Conservation (phyloP, 2,113 vertebrate genomes). For the Bungarus multicinctus region DNA sequence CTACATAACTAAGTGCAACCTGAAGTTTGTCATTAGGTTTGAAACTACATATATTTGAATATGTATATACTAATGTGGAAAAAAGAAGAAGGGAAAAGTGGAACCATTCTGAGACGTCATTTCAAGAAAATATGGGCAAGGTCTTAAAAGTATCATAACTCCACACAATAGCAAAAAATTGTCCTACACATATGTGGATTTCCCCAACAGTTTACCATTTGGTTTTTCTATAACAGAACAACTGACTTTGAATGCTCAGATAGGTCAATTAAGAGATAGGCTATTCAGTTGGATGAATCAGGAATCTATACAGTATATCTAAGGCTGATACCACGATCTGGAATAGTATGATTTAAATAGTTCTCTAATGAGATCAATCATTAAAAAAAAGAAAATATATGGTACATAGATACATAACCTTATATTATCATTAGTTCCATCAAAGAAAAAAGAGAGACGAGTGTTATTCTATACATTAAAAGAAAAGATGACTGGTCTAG, state of each 20-base stretch:
- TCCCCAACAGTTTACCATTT: slow-evolving; percentile 16
- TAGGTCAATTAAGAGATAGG: not conserved
- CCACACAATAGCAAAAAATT: not conserved
- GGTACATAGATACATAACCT: not conserved
- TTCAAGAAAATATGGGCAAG: not conserved
- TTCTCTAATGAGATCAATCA: not conserved
- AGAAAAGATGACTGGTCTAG: not conserved
- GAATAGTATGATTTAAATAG: not conserved
- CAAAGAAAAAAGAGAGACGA: not conserved
- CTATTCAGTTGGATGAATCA: rapidly evolving
- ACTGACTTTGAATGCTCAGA: not conserved
- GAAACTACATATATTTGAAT: not conserved
- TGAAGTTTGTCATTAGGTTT: not conserved
- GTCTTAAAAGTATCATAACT: not conserved
- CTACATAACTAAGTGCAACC: not conserved
- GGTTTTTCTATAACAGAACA: slow-evolving; percentile 4
- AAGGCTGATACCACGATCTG: not conserved
- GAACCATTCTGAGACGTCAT: not conserved
- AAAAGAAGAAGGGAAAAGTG: not conserved
- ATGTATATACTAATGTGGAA: not conserved
- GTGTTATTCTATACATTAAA: not conserved
- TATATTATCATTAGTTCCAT: not conserved
- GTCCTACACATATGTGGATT: not conserved
- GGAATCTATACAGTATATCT: not conserved
- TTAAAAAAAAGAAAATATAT: not conserved